A percentile compares a stretch with the other conserved stretches of the same genome.
These are phyloP conservation scores for Seriola aureovittata DNA, from an alignment of 2,113 vertebrate genomes.

Conservation along the genomic window DNA sequence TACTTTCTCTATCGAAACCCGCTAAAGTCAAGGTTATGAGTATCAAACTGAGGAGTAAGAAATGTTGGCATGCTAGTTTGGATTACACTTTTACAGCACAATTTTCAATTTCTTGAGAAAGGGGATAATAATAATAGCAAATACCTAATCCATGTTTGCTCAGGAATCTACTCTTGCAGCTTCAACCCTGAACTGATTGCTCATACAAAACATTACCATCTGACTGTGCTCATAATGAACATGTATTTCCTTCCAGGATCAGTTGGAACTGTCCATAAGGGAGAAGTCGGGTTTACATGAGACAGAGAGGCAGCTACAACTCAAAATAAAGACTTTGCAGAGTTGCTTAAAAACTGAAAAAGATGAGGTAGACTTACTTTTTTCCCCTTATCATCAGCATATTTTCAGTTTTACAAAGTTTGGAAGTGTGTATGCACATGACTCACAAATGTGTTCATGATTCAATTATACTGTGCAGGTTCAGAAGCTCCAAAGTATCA, in stretches of 20 bases:
- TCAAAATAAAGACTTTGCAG: conserved; percentile 94
- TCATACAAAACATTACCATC: background rate
- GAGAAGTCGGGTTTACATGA: conserved; percentile 94
- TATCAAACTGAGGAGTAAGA: background rate
- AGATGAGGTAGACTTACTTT: conserved; percentile 88
- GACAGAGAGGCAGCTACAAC: conserved; percentile 93
- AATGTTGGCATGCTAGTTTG: background rate
- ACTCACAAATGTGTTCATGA: background rate
- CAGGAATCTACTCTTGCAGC: background rate
- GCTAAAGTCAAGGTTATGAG: conserved; percentile 3
- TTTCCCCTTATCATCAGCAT: background rate
- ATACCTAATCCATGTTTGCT: background rate
- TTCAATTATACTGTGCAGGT: conserved; percentile 83
- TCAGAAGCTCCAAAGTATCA: conserved; percentile 95
- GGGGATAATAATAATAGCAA: background rate
- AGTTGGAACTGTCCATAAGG: conserved; percentile 91
- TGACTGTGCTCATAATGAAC: background rate
- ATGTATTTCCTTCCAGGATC: conserved; percentile 86
- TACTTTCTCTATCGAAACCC: background rate
- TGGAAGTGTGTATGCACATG: background rate
- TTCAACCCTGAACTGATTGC: background rate
- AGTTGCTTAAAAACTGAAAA: conserved; percentile 96
- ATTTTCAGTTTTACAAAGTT: background rate
- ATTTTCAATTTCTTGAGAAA: background rate
- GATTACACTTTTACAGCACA: background rate